Evolutionary conservation across 2,888 invertebrate genomes (phyloP).

Genomic region (Pseudococcus jackbeardsleyi): DNA sequence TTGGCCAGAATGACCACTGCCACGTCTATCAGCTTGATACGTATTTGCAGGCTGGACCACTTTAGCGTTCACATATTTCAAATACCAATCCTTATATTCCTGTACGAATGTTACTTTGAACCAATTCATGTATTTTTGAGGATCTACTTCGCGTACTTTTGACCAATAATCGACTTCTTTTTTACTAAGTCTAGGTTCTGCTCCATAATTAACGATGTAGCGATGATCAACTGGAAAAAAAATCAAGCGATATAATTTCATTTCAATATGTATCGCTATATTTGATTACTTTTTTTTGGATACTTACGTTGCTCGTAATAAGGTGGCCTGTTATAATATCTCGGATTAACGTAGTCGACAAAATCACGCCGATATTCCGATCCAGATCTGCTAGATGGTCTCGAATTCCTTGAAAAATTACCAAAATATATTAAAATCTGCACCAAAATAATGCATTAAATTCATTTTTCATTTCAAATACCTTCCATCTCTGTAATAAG

Average conservation of each 20-base stretch:
- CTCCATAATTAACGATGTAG: neutral
- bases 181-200: constrained; percentile 31
- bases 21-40: constrained; percentile 57
- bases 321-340: neutral
- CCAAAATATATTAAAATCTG: neutral
- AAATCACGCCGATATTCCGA: constrained; percentile 67
- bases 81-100: constrained; percentile 84
- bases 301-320: constrained; percentile 58
- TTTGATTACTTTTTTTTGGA: neutral
- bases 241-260: neutral
- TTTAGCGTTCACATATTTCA: constrained; percentile 72
- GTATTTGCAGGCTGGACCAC: neutral
- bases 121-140: constrained; percentile 54
- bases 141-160: constrained; percentile 34
- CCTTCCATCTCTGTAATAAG: constrained; percentile 34
- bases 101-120: constrained; percentile 73
- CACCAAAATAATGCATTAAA: neutral
- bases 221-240: constrained; percentile 50
- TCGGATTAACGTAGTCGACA: neutral
- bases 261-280: neutral
- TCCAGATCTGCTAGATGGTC: constrained; percentile 69
- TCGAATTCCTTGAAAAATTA: constrained; percentile 66
- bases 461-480: neutral
- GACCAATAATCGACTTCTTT: constrained; percentile 47
- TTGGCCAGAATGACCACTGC: constrained; percentile 63